phyloP scores from a whole-genome alignment of 2,797 vertebrate genomes.

The Hyperoplus lanceolatus region DNA sequence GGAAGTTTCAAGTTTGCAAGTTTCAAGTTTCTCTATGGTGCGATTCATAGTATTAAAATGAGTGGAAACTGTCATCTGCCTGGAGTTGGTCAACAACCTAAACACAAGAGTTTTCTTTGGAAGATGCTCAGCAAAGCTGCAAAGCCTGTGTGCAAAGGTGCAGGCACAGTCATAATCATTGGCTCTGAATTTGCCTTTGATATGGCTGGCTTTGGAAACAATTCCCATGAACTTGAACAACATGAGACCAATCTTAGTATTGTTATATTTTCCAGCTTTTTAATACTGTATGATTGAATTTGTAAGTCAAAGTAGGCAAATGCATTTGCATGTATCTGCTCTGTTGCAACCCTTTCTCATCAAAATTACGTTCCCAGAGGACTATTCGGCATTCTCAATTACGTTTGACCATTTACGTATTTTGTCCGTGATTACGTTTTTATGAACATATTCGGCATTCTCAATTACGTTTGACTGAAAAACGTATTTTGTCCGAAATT shows the following conservation, averaged over 20 bases:
- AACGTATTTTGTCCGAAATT: no score
- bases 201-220: not conserved
- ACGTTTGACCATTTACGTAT: no score
- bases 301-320: not conserved
- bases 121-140: not conserved
- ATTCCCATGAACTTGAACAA: no score
- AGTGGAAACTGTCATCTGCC: conserved; percentile 16
- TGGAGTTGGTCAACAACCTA: not conserved
- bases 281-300: not conserved
- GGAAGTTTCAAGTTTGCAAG: conserved; percentile 36
- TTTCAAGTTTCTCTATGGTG: conserved; percentile 31
- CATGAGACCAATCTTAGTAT: not conserved
- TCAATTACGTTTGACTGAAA: no score
- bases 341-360: no score
- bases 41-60: conserved; percentile 32
- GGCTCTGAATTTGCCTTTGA: not conserved
- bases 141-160: not conserved
- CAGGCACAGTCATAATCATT: no score
- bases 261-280: not conserved
- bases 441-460: no score
- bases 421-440: no score
- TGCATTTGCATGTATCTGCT: not conserved
- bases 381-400: no score
- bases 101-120: not conserved
- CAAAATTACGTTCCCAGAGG: no score